Conservation (phyloP, 2,888 invertebrate species). For the Heliconius hortense region DNA sequence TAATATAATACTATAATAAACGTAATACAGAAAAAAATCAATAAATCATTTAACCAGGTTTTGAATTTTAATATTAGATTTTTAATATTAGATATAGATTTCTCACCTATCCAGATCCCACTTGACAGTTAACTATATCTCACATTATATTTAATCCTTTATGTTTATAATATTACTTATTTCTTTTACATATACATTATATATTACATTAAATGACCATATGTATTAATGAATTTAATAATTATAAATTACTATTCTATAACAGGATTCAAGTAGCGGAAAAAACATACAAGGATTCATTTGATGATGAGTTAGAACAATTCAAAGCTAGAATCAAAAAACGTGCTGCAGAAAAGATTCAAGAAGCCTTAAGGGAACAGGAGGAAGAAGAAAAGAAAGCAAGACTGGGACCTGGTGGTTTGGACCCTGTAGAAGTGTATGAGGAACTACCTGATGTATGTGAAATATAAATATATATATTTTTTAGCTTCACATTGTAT, state of each 20-base stretch:
- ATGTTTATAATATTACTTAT: too few relatives aligned
- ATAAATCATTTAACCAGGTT: too few relatives aligned
- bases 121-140: too few relatives aligned
- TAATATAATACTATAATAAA: too few relatives aligned
- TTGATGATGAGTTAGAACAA: conserved; percentile 93
- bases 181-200: neutral
- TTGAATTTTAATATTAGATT: too few relatives aligned
- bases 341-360: conserved; percentile 92
- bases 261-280: conserved; percentile 95
- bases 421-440: conserved; percentile 98
- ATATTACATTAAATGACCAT: neutral
- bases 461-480: neutral
- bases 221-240: too few relatives aligned
- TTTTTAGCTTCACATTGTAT: too few relatives aligned
- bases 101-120: too few relatives aligned
- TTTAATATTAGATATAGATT: too few relatives aligned
- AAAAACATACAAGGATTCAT: conserved; percentile 94
- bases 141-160: too few relatives aligned
- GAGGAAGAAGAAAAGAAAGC: conserved; percentile 93
- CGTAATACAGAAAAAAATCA: too few relatives aligned
- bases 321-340: conserved; percentile 94
- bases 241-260: neutral
- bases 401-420: conserved; percentile 97
- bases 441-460: conserved; percentile 94
- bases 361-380: conserved; percentile 91